Percentiles rank a stretch among this genome's conserved stretches.
Evolutionary conservation across 2,797 vertebrate genomes (phyloP).

Genomic region (Enteromius radiatus): DNA sequence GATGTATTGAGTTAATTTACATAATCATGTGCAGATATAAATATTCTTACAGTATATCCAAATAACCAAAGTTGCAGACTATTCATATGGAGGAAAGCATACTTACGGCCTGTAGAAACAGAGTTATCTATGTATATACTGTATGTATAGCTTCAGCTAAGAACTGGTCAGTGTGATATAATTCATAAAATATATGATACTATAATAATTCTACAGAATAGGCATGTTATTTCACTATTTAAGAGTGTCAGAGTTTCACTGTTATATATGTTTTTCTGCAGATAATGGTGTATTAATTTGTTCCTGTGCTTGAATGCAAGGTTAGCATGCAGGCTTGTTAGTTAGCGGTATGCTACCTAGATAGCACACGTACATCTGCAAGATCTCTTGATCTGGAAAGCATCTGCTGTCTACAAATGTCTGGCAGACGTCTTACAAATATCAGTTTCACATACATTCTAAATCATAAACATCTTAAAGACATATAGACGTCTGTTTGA

Average conservation of each 20-base stretch:
- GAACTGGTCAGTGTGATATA: background rate
- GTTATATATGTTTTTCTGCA: background rate
- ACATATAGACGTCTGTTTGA: too few relatives aligned
- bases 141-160: too few relatives aligned
- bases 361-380: too few relatives aligned
- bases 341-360: background rate
- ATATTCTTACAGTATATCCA: background rate
- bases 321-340: background rate
- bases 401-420: too few relatives aligned
- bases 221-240: background rate
- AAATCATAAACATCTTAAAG: too few relatives aligned
- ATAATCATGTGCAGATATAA: background rate
- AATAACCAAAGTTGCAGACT: background rate
- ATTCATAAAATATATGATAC: too few relatives aligned
- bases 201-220: background rate
- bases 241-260: background rate
- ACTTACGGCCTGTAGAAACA: background rate
- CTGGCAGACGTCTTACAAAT: too few relatives aligned
- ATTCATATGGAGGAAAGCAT: background rate
- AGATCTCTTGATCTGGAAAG: too few relatives aligned
- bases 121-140: too few relatives aligned
- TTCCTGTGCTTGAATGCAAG: background rate
- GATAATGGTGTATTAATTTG: constrained; percentile 7
- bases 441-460: too few relatives aligned
- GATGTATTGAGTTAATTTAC: background rate